phyloP scores from a whole-genome alignment of 2,888 invertebrate species.

The Drosophila gaucha region DNA sequence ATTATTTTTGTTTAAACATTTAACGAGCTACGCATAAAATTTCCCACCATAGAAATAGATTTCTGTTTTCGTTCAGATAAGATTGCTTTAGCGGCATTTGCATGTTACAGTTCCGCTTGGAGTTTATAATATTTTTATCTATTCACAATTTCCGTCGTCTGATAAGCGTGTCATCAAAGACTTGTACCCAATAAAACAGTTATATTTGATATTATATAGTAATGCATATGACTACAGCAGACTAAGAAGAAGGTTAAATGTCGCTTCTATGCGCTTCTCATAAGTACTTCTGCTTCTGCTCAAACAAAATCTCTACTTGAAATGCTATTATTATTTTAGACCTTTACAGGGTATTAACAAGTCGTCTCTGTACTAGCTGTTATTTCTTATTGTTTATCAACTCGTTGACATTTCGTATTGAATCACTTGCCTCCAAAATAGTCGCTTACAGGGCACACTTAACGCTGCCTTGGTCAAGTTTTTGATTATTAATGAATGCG shows the following conservation, averaged over 20 bases:
- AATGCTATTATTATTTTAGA: no score
- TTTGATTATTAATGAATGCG: conserved; percentile 15
- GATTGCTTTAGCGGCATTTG: conserved; percentile 30
- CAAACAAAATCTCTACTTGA: no score
- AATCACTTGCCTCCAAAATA: conserved; percentile 55
- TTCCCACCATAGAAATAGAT: conserved; percentile 17
- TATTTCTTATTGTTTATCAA: conserved; percentile 22
- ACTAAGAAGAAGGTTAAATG: no score
- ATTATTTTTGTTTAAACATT: conserved; percentile 17
- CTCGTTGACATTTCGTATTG: conserved; percentile 28
- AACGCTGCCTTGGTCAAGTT: conserved; percentile 43
- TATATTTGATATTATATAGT: background rate
- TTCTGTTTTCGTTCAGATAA: conserved; percentile 26
- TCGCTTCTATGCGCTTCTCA: background rate
- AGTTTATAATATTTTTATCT: conserved; percentile 16
- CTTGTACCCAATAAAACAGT: background rate
- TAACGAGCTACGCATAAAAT: background rate
- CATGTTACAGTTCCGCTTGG: conserved; percentile 15
- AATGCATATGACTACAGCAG: no score
- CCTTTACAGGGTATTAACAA: background rate
- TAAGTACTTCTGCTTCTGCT: background rate
- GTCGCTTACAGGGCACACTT: conserved; percentile 44
- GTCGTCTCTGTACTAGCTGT: background rate
- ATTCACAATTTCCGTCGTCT: background rate
- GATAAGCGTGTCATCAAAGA: conserved; percentile 15